Base-by-base conservation (phyloP, 35 echinoderm and acorn worm species). In the Acanthaster planci region DNA sequence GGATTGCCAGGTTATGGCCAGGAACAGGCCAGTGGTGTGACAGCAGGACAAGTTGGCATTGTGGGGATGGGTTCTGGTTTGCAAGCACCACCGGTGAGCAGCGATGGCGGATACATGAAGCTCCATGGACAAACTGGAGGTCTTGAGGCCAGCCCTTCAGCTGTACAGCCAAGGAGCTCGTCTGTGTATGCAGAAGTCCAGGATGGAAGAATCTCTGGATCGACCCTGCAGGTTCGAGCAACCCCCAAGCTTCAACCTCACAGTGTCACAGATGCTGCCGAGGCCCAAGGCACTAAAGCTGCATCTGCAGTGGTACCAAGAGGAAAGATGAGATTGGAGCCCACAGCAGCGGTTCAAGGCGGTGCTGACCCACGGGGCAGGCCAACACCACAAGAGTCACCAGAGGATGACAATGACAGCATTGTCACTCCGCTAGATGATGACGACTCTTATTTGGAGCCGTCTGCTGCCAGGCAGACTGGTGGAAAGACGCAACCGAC, bases 371-470 rank as follows among this genome's bases (percentile, higher is more conserved):
- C 12, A 12, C 42, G 12, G 42, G 42, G 42, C 42, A 47, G 42
- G 12, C 42, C 4, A 47, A 12, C 42, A 47, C 42, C 42, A 47
- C 42, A 47, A 12, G 42, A 6, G 4, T 12, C 12, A 12, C 12
- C 12, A 47, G 42, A 4, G 4, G 64, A 16, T 34, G 64, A 72
- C 7, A 29, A 72, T 9, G 64, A 72, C 64, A 72, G 64, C 23
- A 16, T 72, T 34, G 64, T 72, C 19, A 72, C 64, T 34, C 64
- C 64, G 18, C 64, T 72, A 34, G 34, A 72, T 15, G 64, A 72
- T 10, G 64, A 72, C 2, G 64, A 72, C 30, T 26, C 9, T 19
- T 72, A 72, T 34, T 10, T 31, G 14, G 34, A 26, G 34, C 64
- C 64, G 30, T 9, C 29, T 10, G 21, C 64, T 72, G 30, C 64